Base-by-base conservation (phyloP, 2,888 invertebrate species). In the Caenorhabditis drosophilae region DNA sequence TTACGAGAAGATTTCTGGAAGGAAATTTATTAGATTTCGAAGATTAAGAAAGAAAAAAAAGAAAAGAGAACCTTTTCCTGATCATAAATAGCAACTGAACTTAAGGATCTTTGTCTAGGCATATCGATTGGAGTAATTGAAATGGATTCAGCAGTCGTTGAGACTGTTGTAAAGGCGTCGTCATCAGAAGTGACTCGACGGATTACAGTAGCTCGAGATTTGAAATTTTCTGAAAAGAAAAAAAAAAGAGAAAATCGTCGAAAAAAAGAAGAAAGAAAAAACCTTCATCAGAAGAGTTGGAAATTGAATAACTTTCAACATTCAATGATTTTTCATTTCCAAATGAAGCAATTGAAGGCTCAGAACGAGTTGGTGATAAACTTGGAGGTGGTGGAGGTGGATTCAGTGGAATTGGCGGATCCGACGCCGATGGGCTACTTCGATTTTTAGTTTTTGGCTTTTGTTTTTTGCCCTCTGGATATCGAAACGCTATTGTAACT, bases 91-190 rank as follows among this genome's bases (percentile, higher is more conserved):
- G 71, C 75, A 6, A 75, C 60, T 1, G 73, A 73, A 42, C 73
- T 73, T 36, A 75, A 41, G 0, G 73, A 73, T 23, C 73, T 34
- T 47, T 75, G 70, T 38, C 67, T 44, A n/a, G 67, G 54, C 18
- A 58, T 49, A 48, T 75, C 75, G 22, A 70, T 45, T 12, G 77
- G 77, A n/a, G 77, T 77, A 16, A 77, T 77, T 0, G 75, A 75
- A 20, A 77, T 73, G 1, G 73, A 72, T 20, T 68, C 72, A 35
- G 68, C 59, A 22, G 71, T 63, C 11, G 77, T 72, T 16, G 69
- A 66, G 18, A 75, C 69, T 0, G 75, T 75, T 47, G 73, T 67
- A 2, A 70, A 67, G 18, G 60, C 68, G 46, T 67, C 67, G 26
- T 75, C 67, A 25, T 53, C 59, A 1, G 73, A 68, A 2, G 61